A percentile compares a stretch with the other conserved stretches of the same genome.
These are phyloP conservation scores for Mongoloraphidia duomilia DNA, from an alignment of 2,888 invertebrate species.

Conservation along the genomic window DNA sequence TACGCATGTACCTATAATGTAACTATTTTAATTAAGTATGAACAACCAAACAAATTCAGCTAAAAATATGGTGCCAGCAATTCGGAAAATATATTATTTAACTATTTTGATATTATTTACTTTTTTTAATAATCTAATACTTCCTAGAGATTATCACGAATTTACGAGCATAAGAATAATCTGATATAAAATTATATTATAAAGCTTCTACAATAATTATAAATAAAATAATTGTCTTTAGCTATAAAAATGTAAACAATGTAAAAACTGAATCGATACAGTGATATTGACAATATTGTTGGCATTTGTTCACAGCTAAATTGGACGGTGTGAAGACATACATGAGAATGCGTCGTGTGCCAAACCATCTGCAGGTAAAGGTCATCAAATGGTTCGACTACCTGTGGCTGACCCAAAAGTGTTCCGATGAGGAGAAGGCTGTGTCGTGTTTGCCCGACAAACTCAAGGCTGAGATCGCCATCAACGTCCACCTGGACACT, in stretches of 20 bases:
- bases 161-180: no score
- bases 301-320: conserved; percentile 54
- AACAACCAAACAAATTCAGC: no score
- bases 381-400: conserved; percentile 99
- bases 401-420: conserved; percentile 96
- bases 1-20: no score
- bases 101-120: no score
- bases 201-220: no score
- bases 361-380: conserved; percentile 88
- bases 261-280: neutral
- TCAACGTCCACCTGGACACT: conserved; percentile 97
- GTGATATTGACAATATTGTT: neutral
- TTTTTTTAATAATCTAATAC: no score
- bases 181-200: no score
- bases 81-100: no score
- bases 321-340: conserved; percentile 97
- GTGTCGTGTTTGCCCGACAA: conserved; percentile 94
- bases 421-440: conserved; percentile 92
- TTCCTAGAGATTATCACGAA: no score
- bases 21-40: no score
- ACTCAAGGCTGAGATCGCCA: conserved; percentile 96
- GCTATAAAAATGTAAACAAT: neutral
- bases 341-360: conserved; percentile 93
- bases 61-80: no score
- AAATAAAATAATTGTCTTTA: no score